Evolutionary conservation across 2,888 invertebrate genomes (phyloP).

Genomic region (Heliconius aoede): DNA sequence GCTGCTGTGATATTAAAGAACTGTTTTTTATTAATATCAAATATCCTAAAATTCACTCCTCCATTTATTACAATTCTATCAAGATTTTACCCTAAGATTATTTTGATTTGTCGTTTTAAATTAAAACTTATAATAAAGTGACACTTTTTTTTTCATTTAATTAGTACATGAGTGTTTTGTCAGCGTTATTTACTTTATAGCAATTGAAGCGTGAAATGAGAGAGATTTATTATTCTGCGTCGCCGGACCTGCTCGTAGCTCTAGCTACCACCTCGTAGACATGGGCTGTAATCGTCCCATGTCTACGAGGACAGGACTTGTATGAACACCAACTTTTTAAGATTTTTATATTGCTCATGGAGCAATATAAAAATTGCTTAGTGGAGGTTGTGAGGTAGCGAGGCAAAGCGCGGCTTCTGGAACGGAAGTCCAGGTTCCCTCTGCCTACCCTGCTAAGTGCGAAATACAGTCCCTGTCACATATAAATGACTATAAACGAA

Average conservation of each 20-base stretch:
- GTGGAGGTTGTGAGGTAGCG: neutral
- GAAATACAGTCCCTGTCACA: no score
- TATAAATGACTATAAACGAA: no score
- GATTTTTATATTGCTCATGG: neutral
- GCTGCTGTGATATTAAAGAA: no score
- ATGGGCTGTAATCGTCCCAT: constrained; percentile 24
- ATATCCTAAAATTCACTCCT: no score
- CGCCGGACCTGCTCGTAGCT: constrained; percentile 7
- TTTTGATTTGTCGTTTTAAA: neutral
- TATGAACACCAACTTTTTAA: neutral
- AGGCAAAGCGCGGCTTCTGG: no score
- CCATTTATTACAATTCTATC: no score
- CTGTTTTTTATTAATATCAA: no score
- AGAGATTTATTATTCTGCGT: constrained; percentile 45
- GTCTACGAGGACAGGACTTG: constrained; percentile 17
- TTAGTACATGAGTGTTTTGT: constrained; percentile 18
- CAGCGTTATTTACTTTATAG: constrained; percentile 24
- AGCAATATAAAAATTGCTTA: no score
- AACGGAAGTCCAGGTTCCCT: no score
- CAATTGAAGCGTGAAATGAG: constrained; percentile 60
- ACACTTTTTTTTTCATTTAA: neutral
- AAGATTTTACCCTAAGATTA: no score
- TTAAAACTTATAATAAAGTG: neutral
- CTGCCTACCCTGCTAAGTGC: no score
- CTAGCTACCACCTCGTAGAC: constrained; percentile 6